Conservation (phyloP, 2,888 invertebrate genomes). For the Spatulosminthurus flaviceps region DNA sequence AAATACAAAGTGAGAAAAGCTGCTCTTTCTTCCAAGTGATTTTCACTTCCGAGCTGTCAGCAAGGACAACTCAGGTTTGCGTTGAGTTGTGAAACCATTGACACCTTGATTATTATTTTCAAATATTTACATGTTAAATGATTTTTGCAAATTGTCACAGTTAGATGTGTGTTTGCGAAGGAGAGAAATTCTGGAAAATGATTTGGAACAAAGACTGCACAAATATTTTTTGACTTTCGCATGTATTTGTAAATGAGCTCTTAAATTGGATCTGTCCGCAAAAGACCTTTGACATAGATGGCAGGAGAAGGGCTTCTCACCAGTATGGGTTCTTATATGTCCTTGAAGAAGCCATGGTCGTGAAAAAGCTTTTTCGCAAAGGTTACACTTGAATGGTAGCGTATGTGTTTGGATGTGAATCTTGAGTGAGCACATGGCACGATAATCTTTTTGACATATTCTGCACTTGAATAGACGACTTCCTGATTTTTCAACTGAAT, state of each 20-base stretch:
- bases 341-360: slow-evolving; percentile 34
- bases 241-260: slow-evolving; percentile 30
- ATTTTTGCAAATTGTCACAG: background rate
- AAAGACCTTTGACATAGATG: background rate
- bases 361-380: slow-evolving; percentile 19
- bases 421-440: background rate
- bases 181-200: slow-evolving; percentile 15
- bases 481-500: background rate
- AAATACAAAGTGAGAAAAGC: too few relatives aligned
- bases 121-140: too few relatives aligned
- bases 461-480: background rate
- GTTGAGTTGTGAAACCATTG: too few relatives aligned
- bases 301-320: slow-evolving; percentile 29
- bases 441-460: slow-evolving; percentile 11
- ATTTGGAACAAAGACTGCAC: slow-evolving; percentile 3
- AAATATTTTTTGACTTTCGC: slow-evolving; percentile 27
- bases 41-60: too few relatives aligned
- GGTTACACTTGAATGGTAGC: slow-evolving; percentile 2
- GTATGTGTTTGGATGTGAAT: slow-evolving; percentile 27
- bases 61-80: too few relatives aligned
- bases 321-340: slow-evolving; percentile 27
- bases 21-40: too few relatives aligned
- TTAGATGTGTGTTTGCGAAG: background rate
- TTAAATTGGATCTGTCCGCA: slow-evolving; percentile 20
- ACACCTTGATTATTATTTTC: too few relatives aligned